A percentile compares a stretch with the other conserved stretches of the same genome.
These are phyloP conservation scores for Zaprionus africanus DNA, from an alignment of 1,140 invertebrate species.

Conservation along the genomic window DNA sequence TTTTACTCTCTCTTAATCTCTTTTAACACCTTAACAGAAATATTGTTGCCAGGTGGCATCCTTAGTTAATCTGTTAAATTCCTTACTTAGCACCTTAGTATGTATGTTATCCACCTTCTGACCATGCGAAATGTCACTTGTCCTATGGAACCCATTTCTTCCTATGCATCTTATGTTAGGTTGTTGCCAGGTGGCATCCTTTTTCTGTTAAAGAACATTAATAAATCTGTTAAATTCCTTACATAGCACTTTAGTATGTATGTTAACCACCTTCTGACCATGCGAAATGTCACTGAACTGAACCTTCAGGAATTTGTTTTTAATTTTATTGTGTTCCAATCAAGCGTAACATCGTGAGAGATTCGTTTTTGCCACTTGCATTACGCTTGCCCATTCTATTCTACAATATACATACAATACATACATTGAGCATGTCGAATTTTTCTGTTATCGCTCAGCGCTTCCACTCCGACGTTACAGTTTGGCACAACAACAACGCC, in stretches of 20 bases:
- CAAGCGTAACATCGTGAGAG: constrained; percentile 15
- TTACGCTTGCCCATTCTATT: constrained; percentile 22
- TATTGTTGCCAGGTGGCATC: background rate
- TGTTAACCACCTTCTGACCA: background rate
- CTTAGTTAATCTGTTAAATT: background rate
- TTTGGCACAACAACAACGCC: constrained; percentile 32
- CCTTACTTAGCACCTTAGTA: background rate
- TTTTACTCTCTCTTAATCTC: background rate
- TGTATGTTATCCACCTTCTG: background rate
- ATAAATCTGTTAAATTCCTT: background rate
- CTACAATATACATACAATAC: background rate
- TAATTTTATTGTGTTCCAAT: constrained; percentile 9
- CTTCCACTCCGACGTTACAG: constrained; percentile 8
- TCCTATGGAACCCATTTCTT: too few species aligned
- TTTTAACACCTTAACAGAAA: background rate
- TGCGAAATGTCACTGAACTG: constrained; percentile 27
- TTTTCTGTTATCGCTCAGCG: constrained; percentile 35
- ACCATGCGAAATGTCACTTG: constrained; percentile 13
- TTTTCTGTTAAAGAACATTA: background rate
- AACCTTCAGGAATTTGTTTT: constrained; percentile 21
- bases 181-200: background rate
- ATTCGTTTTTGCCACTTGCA: constrained; percentile 33
- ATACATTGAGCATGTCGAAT: background rate
- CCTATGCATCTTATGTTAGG: too few species aligned
- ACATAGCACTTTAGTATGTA: background rate